A percentile compares a stretch with the other conserved stretches of the same genome.
phyloP scores from a whole-genome alignment of 2,797 vertebrate genomes.

The Coregonus sp. region DNA sequence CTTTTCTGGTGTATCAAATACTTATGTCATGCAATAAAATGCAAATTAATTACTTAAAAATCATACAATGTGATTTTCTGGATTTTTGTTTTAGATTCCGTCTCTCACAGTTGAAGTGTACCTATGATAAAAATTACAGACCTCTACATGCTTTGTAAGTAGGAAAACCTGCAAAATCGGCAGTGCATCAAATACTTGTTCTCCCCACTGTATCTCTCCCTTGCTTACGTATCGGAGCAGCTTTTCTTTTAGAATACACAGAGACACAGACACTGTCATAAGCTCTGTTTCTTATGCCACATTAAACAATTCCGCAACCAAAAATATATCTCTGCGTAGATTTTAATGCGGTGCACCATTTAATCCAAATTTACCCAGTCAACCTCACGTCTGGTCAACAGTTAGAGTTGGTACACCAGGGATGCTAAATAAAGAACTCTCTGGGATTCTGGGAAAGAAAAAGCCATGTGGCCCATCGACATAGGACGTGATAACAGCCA shows the following conservation, averaged over 20 bases:
- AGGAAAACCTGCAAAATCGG: too few species aligned
- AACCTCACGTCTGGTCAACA: background rate
- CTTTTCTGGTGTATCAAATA: too few species aligned
- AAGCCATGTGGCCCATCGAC: background rate
- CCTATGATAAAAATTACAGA: too few species aligned
- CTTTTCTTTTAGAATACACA: background rate
- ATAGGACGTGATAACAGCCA: background rate
- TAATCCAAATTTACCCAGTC: constrained; percentile 3
- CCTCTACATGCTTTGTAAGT: too few species aligned
- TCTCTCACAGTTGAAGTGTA: too few species aligned
- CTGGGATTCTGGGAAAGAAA: constrained; percentile 8
- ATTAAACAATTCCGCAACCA: background rate
- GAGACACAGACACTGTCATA: background rate
- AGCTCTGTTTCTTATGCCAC: background rate
- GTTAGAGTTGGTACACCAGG: background rate
- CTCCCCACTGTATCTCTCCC: background rate
- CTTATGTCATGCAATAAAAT: too few species aligned
- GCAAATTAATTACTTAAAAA: too few species aligned
- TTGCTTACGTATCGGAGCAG: background rate
- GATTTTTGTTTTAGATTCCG: too few species aligned
- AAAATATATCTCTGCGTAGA: background rate
- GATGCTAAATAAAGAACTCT: constrained; percentile 3
- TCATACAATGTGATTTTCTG: too few species aligned
- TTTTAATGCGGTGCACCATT: background rate
- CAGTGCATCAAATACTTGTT: too few species aligned